Evolutionary conservation across 2,888 invertebrate species (phyloP), one percentile per base, ranked within the genome.

Genomic region (Dromius quadrimaculatus): DNA sequence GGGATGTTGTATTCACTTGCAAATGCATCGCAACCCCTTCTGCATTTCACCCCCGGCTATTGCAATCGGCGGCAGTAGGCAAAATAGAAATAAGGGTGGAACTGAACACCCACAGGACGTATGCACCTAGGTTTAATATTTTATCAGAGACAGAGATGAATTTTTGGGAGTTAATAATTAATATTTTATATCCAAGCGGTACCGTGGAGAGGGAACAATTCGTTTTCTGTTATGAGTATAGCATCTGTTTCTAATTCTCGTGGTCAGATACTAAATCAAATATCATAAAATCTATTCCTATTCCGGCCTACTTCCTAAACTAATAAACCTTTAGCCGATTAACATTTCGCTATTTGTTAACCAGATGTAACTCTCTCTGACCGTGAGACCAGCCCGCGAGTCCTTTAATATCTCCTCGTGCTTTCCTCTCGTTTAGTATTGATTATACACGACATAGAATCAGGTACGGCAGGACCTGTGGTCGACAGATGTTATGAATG

Each of bases 401-500:
- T 9, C 2, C 45, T 20, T 9, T 20, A 20, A 20, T n/a, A 20
- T n/a, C 11, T 19, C 50, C 50, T 54, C 50, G 19, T 47, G 20
- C 19, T 11, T 28, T 28, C 13, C 13, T 13, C 22, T 22, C 47
- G 11, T 8, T 32, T 28, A 15, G 34, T 59, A 59, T 59, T 59
- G 59, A 59, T 59, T 59, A 59, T 23, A 54, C 50, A 32, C 50
- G 50, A 38, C 59, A 71, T 65, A 64, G 57, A 69, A 66, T 74
- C 75, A 75, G 75, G 76, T 75, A 75, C 73, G 74, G 72, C 74
- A 64, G 57, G 74, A 74, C 75, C 74, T 74, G 78, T 79, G 78
- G 76, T 78, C 78, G 80, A 80, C 81, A 81, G 81, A 81, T 81
- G 81, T 79, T 78, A 79, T 76, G 78, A 78, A 80, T 76, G 76